A percentile compares a stretch with the other conserved stretches of the same genome.
phyloP scores from a whole-genome alignment of 2,888 invertebrate species.

The Synergus japonicus region DNA sequence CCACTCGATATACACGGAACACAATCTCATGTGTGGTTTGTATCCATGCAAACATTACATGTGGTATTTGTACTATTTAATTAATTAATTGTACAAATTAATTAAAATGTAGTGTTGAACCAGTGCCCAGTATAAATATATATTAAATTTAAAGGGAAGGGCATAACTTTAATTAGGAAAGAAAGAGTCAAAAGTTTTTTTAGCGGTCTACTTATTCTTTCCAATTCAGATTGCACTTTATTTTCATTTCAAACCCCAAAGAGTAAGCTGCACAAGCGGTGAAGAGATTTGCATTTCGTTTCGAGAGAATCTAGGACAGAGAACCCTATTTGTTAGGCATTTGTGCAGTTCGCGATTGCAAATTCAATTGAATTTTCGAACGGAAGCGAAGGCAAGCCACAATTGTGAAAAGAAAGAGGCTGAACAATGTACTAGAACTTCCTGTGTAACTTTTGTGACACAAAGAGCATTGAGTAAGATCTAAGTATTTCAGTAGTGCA shows the following conservation, averaged over 20 bases:
- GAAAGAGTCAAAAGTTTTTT: too few relatives aligned
- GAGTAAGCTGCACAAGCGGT: background rate
- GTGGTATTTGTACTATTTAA: background rate
- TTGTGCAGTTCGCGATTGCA: slow-evolving; percentile 30
- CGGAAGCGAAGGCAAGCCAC: slow-evolving; percentile 20
- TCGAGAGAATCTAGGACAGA: slow-evolving; percentile 19
- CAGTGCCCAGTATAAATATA: background rate
- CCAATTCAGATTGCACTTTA: slow-evolving; percentile 3
- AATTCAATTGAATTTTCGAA: slow-evolving; percentile 40
- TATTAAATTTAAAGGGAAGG: too few relatives aligned
- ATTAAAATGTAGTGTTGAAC: background rate
- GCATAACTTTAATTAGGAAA: background rate
- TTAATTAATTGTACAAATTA: background rate
- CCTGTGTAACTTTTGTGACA: background rate
- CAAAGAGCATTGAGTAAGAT: background rate
- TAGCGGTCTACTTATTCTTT: background rate
- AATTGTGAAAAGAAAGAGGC: slow-evolving; percentile 21
- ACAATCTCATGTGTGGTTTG: background rate
- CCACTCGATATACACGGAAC: background rate
- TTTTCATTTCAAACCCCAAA: slow-evolving; percentile 7
- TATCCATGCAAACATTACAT: background rate
- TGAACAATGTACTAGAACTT: slow-evolving; percentile 27
- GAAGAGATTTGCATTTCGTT: slow-evolving; percentile 26
- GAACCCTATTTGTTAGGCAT: slow-evolving; percentile 38
- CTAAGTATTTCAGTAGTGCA: background rate